A percentile compares a stretch with the other conserved stretches of the same genome.
phyloP scores from a whole-genome alignment of 2,888 invertebrate genomes.

The Campoplex capitator region DNA sequence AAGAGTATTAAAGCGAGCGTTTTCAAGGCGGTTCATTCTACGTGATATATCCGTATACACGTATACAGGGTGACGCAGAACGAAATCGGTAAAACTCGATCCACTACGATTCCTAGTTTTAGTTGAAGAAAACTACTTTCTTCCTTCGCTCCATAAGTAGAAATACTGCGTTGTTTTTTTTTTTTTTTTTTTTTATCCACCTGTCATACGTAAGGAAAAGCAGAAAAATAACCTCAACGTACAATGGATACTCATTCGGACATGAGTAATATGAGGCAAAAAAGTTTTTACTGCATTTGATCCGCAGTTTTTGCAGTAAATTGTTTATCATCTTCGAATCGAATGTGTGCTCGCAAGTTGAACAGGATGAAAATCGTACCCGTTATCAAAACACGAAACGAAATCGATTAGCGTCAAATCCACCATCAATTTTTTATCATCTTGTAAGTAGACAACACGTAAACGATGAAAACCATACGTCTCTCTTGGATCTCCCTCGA shows the following conservation, averaged over 20 bases:
- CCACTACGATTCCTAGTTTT: not conserved
- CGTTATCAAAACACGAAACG: not conserved
- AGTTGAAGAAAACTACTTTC: not conserved
- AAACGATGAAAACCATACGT: slow-evolving; percentile 16
- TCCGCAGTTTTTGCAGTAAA: not conserved
- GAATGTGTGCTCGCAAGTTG: not conserved
- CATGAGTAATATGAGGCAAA: not conserved
- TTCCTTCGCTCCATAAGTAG: too few relatives aligned
- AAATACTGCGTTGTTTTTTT: too few relatives aligned
- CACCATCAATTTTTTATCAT: not conserved
- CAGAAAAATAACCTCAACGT: not conserved
- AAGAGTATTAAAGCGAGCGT: slow-evolving; percentile 61
- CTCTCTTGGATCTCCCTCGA: slow-evolving; percentile 7
- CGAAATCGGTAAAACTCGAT: not conserved
- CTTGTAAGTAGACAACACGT: not conserved
- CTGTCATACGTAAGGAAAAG: not conserved
- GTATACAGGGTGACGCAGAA: not conserved
- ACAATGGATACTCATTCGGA: too few relatives aligned
- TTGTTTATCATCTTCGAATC: not conserved
- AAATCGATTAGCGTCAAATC: not conserved
- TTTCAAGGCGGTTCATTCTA: slow-evolving; percentile 45
- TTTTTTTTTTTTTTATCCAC: not conserved
- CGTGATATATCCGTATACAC: not conserved
- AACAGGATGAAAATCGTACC: not conserved
- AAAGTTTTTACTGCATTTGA: not conserved